Evolutionary conservation across 2,888 invertebrate genomes (phyloP), one percentile per base, ranked within the genome.

Genomic region (Byasa hedistus): DNA sequence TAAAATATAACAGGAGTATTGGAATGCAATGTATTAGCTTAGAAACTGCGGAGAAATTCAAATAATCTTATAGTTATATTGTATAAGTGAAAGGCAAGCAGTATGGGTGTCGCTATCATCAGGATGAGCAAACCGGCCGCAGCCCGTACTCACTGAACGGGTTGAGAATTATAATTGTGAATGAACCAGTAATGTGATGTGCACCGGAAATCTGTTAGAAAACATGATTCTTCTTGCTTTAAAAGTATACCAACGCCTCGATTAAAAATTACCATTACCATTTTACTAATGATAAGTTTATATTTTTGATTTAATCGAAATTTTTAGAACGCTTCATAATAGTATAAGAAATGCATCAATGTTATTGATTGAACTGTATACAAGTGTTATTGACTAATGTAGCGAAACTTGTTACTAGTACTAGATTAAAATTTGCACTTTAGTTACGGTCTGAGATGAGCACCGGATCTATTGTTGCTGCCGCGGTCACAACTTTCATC

Each of bases 51-150:
- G 75, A 74, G 73, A 78, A 48, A 65, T 65, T 60, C 44, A 60
- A 48, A 60, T 60, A 65, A 60, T 73, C 73, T 73, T 75, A 74
- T 72, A 74, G 71, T 74, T 69, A 71, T 68, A 62, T 63, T 66
- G 66, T 57, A 70, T 66, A 75, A 79, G 82, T 78, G 82, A 82
- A 82, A 82, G 82, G 76, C 57, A 63, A 64, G 69, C 70, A 70
- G 74, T 76, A 76, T 78, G 75, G 78, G 69, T 69, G 72, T 72
- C 69, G 69, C 68, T 48, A 67, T 52, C 57, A 64, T 61, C 70
- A 78, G 81, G 80, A 80, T 79, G 80, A 75, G 78, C 75, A 69
- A 73, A 76, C 79, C 74, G 76, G 81, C 65, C 57, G 39, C 23
- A 64, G 59, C 57, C 62, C 51, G 61, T 66, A 60, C 59, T 66